A percentile compares a stretch with the other conserved stretches of the same genome.
Conservation (phyloP, 2,888 invertebrate genomes). For the Eupithecia subfuscata region DNA sequence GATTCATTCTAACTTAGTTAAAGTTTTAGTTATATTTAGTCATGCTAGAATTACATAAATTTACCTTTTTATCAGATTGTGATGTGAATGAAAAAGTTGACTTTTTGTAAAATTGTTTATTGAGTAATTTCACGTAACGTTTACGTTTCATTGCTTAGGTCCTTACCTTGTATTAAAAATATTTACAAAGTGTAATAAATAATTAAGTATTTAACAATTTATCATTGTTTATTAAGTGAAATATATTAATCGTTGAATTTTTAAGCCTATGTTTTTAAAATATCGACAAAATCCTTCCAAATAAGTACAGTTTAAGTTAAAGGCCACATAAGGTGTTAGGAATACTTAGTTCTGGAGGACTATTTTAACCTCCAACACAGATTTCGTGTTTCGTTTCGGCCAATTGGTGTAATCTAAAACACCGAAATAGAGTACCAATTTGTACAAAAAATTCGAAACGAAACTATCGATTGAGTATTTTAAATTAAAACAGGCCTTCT, state of each 20-base stretch:
- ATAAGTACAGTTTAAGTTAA: not conserved
- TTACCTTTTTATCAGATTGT: not conserved
- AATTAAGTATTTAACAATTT: conserved; percentile 1
- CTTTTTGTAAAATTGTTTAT: not conserved
- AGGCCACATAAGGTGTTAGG: not conserved
- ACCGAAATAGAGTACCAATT: too few species aligned
- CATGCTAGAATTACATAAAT: not conserved
- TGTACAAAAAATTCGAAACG: too few species aligned
- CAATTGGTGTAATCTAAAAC: too few species aligned
- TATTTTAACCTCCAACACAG: too few species aligned
- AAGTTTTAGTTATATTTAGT: not conserved
- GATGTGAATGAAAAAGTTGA: not conserved
- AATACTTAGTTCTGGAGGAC: not conserved
- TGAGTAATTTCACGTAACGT: not conserved
- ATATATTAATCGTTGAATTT: not conserved
- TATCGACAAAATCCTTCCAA: not conserved
- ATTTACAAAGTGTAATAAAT: conserved; percentile 3
- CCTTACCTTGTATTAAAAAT: not conserved
- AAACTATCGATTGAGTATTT: too few species aligned
- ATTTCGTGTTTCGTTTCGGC: too few species aligned
- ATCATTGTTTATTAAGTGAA: not conserved
- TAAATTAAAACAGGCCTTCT: too few species aligned
- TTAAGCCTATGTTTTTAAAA: not conserved
- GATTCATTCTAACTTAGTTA: not conserved
- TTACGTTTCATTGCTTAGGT: not conserved